These are phyloP conservation scores for Eubasilissa regina DNA, from an alignment of 1,140 invertebrate genomes.

Conservation along the genomic window DNA sequence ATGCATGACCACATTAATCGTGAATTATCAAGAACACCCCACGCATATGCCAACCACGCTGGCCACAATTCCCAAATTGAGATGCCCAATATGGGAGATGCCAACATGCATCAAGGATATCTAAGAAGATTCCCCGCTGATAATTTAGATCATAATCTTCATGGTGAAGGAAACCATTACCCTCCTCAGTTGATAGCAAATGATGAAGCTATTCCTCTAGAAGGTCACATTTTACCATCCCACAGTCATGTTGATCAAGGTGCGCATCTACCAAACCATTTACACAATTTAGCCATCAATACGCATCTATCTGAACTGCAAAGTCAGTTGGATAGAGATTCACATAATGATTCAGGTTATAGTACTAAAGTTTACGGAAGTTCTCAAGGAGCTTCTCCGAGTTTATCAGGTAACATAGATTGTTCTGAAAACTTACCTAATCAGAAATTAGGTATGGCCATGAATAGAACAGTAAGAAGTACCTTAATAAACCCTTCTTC, in stretches of 20 bases:
- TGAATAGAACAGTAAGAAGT: slow-evolving; percentile 54
- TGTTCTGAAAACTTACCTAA: slow-evolving; percentile 62
- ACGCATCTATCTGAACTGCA: slow-evolving; percentile 70
- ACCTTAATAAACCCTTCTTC: slow-evolving; percentile 50
- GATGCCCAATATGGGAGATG: slow-evolving; percentile 68
- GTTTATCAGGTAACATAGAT: slow-evolving; percentile 77
- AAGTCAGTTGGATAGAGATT: slow-evolving; percentile 75
- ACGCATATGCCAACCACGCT: slow-evolving; percentile 69
- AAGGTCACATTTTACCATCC: slow-evolving; percentile 35
- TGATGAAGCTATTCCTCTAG: slow-evolving; percentile 56
- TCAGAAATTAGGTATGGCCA: slow-evolving; percentile 54
- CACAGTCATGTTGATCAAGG: slow-evolving; percentile 59
- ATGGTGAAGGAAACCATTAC: slow-evolving; percentile 61
- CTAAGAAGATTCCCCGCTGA: slow-evolving; percentile 63
- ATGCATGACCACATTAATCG: slow-evolving; percentile 72
- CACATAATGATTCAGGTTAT: slow-evolving; percentile 85
- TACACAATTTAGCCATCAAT: slow-evolving; percentile 70
- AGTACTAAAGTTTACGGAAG: slow-evolving; percentile 85
- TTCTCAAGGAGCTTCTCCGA: slow-evolving; percentile 83
- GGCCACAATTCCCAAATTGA: slow-evolving; percentile 70
- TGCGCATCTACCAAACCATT: slow-evolving; percentile 65
- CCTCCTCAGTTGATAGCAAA: slow-evolving; percentile 62
- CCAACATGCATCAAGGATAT: slow-evolving; percentile 63
- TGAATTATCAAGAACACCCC: slow-evolving; percentile 69
- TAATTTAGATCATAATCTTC: slow-evolving; percentile 61